Base-by-base conservation (phyloP, 2,888 invertebrate genomes). In the Pammene aurita region DNA sequence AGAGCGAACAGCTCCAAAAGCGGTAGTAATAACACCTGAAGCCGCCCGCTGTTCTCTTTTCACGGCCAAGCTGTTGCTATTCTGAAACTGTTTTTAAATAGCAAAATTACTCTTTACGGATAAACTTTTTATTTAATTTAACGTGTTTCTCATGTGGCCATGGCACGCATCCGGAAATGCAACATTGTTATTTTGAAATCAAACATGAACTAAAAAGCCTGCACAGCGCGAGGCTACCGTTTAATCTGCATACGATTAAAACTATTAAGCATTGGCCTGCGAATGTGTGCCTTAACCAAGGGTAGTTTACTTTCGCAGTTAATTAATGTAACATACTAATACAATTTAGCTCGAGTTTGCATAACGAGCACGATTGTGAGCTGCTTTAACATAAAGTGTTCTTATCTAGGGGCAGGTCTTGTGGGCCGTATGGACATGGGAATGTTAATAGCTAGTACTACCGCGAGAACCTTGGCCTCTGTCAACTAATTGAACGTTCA, bases 41-140 rank as follows among this genome's bases (percentile, higher is more conserved):
- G 41, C 44, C 56, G 63, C 42, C 57, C 52, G 48, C 60, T 52
- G 35, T 64, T 68, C 57, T 63, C 63, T 57, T 68, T 64, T 68
- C 68, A 64, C 64, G 68, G 68, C 64, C 68, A 54, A 0, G 34
- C 34, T 54, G 52, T 58, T 64, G 58, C 58, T 64, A 68, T 68
- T 68, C 63, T 58, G 50, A 50, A 64, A 14, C 52, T 18, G 10
- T 48, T 48, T 67, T 63, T 26, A 41, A 63, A 54, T 48, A 48
- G 55, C 50, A 58, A 58, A 68, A 54, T 38, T 4, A 46, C 55
- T 38, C 18, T 62, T 67, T 50, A 50, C 10, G 26, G 26, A 44
- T 44, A 9, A 34, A 38, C 50, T 67, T 54, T 46, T 38, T n/a
- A 9, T 26, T 26, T 16, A 18, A 35, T 50, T 50, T 61, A 18